A percentile compares a stretch with the other conserved stretches of the same genome.
Conservation (phyloP, 2,113 vertebrate species). For the Anhinga anhinga region DNA sequence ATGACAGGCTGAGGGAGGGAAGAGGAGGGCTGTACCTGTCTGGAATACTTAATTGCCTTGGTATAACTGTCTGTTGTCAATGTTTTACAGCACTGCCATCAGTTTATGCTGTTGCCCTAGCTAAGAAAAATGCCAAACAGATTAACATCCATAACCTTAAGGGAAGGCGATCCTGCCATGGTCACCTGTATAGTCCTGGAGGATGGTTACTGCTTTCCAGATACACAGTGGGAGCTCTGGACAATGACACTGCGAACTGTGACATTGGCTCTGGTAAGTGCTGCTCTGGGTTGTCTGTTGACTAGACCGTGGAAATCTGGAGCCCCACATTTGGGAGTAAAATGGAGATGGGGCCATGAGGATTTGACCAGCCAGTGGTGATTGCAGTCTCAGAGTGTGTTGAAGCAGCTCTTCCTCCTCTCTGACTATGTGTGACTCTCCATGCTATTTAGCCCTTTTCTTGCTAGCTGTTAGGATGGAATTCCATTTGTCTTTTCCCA, state of each 20-base stretch:
- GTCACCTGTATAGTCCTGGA: constrained; percentile 83
- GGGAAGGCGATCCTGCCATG: constrained; percentile 85
- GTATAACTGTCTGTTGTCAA: background rate
- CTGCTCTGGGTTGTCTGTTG: background rate
- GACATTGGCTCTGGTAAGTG: constrained; percentile 79
- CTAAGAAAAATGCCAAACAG: constrained; percentile 76
- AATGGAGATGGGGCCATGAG: background rate
- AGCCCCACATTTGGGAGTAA: background rate
- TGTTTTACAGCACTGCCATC: constrained; percentile 73
- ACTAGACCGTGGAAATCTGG: background rate
- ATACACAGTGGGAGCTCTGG: constrained; percentile 64
- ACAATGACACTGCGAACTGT: constrained; percentile 72
- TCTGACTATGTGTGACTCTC: background rate
- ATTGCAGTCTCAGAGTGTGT: background rate
- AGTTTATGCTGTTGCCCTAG: constrained; percentile 77
- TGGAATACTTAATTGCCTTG: background rate
- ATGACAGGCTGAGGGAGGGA: background rate
- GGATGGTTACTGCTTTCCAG: constrained; percentile 85
- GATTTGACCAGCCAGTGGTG: background rate
- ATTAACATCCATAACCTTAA: constrained; percentile 76
- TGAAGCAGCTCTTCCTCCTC: background rate
- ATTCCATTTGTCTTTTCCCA: background rate
- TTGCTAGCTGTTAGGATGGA: background rate
- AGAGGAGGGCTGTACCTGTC: background rate
- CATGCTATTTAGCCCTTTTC: background rate